Evolutionary conservation across 1,140 invertebrate species (phyloP), one percentile per base, ranked within the genome.

Genomic region (Orchesella cincta): DNA sequence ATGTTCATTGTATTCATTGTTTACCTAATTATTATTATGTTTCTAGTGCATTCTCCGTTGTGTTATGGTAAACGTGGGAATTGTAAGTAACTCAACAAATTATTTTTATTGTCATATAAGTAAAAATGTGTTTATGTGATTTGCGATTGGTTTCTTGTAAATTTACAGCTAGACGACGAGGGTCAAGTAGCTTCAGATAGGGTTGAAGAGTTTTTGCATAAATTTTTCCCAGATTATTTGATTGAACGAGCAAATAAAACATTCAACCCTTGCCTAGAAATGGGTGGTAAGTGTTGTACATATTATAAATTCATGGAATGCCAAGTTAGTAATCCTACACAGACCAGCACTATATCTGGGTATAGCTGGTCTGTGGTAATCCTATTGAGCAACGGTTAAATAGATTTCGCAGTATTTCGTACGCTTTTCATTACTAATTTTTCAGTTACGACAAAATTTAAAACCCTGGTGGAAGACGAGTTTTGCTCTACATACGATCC

Each of bases 401-500:
- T 46, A 46, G 20, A 46, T 12, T 12, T 46, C 39, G 20, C 39
- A 46, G 20, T 12, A 46, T 12, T 46, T 20, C 39, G 8, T 46
- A 46, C 8, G 8, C 39, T 46, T 46, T 46, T 46, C n/a, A 46
- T 26, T 57, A 12, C 12, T 14, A 5, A 14, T 26, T 57, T 31
- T 67, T 3, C 23, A 67, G 62, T 67, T 16, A 29, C 29, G 33
- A 33, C 62, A 8, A 33, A 67, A 29, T 67, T 67, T 31, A 33
- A 33, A 67, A 67, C 62, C 31, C 1, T 67, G 12, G 62, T 31
- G 62, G 23, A 70, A 34, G 75, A 76, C 12, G 34, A 70, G 51
- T 76, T 29, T 26, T 76, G 75, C n/a, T 34, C 39, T 31, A 51
- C 75, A 16, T 76, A 76, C 26, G 75, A 71, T 18, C 75, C 75